Evolutionary conservation across 2,797 vertebrate genomes (phyloP), one percentile per base, ranked within the genome.

Genomic region (Karalla daura): DNA sequence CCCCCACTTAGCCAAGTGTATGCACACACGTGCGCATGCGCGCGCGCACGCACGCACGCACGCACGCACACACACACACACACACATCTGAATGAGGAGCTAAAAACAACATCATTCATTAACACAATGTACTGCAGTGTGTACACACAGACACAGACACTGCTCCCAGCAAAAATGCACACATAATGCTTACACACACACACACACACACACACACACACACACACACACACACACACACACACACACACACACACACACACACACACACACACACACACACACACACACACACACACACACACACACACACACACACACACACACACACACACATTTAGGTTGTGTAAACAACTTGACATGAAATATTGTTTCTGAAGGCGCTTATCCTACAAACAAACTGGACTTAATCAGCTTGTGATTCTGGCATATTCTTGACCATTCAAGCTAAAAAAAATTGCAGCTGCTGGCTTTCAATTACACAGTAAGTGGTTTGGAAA

Each of bases 391-490:
- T 62, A 49, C 37, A 64, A 70, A 66, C 47, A 82, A 62, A 59
- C 59, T 21, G 33, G 41, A 62, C 60, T 63, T 68, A 56, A 78
- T 75, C 76, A 67, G 71, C 50, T 62, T 78, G 52, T 27, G 20
- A 30, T 51, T 49, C 46, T 77, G 69, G 51, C 77, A 67, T 46
- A 74, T 63, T 64, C 47, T 69, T 44, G 66, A 59, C 46, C 63
- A 78, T 51, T 72, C 46, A 76, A 2, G n/a, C 33, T 5, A 23
- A 49, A 40, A 50, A 41, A 63, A 43, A 33, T 39, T 49, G 20
- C 63, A 75, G 73, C 74, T 64, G 75, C 64, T 45, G 63, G 77
- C 58, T 78, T 78, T 64, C 53, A 77, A 65, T 62, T 59, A 78
- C 54, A 76, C 63, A 82, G 62, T 74, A 76, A 76, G 63, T 70